Evolutionary conservation across 2,888 invertebrate genomes (phyloP).

Genomic region (Cremastinae sp.): DNA sequence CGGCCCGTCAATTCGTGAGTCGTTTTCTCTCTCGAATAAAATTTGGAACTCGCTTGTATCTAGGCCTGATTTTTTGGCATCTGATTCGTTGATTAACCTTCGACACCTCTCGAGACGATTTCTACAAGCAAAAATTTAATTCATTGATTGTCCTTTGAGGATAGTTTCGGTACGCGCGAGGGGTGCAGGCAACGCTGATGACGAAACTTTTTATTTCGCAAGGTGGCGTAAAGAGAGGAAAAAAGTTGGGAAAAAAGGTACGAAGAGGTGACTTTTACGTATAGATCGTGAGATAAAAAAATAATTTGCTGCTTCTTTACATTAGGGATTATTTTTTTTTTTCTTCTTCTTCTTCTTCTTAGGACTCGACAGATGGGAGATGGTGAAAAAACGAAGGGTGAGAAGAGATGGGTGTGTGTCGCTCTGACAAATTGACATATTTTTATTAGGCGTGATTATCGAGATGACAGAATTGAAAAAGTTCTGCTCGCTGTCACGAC

Average conservation of each 20-base stretch:
- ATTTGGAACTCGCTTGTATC: not conserved
- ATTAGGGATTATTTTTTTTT: not conserved
- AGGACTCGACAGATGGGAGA: too few species aligned
- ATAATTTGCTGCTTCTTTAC: conserved; percentile 28
- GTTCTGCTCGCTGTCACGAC: not conserved
- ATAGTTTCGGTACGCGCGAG: conserved; percentile 51
- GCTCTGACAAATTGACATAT: too few species aligned
- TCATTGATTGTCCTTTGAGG: conserved; percentile 58
- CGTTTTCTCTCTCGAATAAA: conserved; percentile 22
- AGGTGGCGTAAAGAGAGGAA: not conserved
- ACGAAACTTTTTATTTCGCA: not conserved
- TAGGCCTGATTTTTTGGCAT: conserved; percentile 31
- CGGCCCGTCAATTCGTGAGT: conserved; percentile 24
- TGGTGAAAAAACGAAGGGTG: too few species aligned
- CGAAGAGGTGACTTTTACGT: not conserved
- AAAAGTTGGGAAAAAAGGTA: not conserved
- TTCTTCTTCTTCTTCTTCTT: too few species aligned
- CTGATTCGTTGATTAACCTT: conserved; percentile 23
- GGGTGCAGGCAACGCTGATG: conserved; percentile 16
- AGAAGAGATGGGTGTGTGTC: too few species aligned
- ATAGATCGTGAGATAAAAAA: conserved; percentile 27
- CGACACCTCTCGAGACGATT: conserved; percentile 38
- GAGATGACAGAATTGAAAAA: too few species aligned
- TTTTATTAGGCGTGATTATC: too few species aligned
- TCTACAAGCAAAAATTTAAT: conserved; percentile 52